Conservation (phyloP, 1,140 invertebrate genomes). For the Himalopsyche phryganea region DNA sequence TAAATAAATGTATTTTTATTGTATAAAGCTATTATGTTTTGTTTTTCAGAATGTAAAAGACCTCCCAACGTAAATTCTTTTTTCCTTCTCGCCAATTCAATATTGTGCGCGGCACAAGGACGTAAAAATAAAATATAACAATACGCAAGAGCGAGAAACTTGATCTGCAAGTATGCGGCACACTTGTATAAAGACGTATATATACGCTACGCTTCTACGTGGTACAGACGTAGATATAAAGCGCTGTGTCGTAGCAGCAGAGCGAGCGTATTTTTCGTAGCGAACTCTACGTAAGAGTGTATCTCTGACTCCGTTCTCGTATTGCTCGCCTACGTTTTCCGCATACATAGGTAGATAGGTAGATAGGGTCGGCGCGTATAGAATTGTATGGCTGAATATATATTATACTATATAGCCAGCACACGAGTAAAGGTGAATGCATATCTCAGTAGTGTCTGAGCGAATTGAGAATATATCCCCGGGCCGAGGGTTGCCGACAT, state of each 20-base stretch:
- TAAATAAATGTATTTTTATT: too few relatives aligned
- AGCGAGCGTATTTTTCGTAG: conserved; percentile 24
- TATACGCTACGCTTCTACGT: neutral
- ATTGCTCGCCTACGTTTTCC: conserved; percentile 20
- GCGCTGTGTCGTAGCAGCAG: neutral
- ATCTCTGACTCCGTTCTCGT: conserved; percentile 24
- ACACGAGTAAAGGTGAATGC: conserved; percentile 24
- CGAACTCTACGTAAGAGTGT: conserved; percentile 15
- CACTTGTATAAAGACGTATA: neutral
- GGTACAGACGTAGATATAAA: neutral
- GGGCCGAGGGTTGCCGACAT: conserved; percentile 21
- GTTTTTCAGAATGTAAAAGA: too few relatives aligned
- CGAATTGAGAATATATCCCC: conserved; percentile 27
- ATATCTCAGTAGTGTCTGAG: conserved; percentile 29
- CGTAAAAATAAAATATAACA: conserved; percentile 21
- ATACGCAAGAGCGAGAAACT: conserved; percentile 17
- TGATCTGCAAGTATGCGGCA: conserved; percentile 3
- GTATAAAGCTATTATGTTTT: too few relatives aligned
- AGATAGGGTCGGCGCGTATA: too few relatives aligned
- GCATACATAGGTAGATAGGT: neutral
- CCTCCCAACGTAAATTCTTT: too few relatives aligned
- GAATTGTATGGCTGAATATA: neutral
- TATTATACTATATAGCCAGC: too few relatives aligned
- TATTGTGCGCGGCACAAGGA: conserved; percentile 8
- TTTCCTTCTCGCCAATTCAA: conserved; percentile 15